These are phyloP conservation scores for Nephila pilipes DNA, from an alignment of 1,140 invertebrate genomes.

Conservation along the genomic window DNA sequence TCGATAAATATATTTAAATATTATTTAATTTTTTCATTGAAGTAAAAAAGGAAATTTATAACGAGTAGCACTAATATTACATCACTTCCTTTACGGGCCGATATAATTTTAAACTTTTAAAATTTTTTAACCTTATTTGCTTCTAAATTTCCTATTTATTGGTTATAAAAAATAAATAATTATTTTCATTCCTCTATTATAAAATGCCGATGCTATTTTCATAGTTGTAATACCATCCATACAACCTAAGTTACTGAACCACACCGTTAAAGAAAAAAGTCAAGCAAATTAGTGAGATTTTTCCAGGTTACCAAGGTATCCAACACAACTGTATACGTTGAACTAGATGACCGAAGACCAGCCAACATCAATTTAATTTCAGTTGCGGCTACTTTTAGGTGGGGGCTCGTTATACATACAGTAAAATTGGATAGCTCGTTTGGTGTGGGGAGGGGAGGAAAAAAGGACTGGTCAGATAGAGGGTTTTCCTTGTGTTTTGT, in stretches of 20 bases:
- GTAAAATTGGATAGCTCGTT: constrained; percentile 40
- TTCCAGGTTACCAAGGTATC: neutral
- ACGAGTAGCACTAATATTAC: no score
- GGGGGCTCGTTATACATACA: constrained; percentile 49
- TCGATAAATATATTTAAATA: no score
- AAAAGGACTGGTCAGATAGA: neutral
- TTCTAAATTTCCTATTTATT: no score
- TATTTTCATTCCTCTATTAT: no score
- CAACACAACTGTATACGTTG: neutral
- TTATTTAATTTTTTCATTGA: no score
- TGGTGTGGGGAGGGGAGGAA: neutral
- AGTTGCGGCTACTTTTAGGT: constrained; percentile 38
- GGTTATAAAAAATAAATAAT: no score
- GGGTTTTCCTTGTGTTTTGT: constrained; percentile 57
- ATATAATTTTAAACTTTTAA: no score
- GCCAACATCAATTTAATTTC: constrained; percentile 49
- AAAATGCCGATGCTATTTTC: no score
- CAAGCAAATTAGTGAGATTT: neutral
- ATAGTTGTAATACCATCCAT: neutral
- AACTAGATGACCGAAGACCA: neutral
- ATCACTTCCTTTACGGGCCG: no score
- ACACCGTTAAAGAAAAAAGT: neutral
- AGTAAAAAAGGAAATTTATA: no score
- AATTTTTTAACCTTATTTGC: no score
- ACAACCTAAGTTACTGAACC: neutral